phyloP scores from a whole-genome alignment of 53 echinoderm and acorn worm species.

The Arbacia lixula region DNA sequence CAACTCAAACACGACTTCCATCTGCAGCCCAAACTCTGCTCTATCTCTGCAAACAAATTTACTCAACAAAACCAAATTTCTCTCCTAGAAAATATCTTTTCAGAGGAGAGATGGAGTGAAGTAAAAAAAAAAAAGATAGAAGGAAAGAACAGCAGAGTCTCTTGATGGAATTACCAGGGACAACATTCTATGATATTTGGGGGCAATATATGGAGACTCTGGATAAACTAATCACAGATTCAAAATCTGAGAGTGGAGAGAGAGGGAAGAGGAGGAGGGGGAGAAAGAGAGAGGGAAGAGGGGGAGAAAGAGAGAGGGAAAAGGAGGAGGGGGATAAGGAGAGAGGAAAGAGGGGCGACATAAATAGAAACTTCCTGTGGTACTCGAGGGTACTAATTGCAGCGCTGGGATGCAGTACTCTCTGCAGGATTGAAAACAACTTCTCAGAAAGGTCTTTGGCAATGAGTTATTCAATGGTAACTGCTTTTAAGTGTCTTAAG shows the following conservation, averaged over 20 bases:
- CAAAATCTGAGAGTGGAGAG: not conserved
- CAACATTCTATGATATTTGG: too few species aligned
- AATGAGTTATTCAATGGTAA: conserved; percentile 53
- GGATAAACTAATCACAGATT: conserved; percentile 19
- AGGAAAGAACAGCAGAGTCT: conserved; percentile 12
- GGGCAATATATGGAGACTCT: conserved; percentile 17
- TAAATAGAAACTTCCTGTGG: conserved; percentile 39
- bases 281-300: not conserved
- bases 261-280: not conserved
- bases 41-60: conserved; percentile 43
- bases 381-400: conserved; percentile 31
- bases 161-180: conserved; percentile 14
- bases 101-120: too few species aligned
- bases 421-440: conserved; percentile 32
- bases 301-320: not conserved
- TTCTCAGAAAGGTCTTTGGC: conserved; percentile 15
- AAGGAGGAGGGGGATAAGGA: not conserved
- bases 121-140: too few species aligned
- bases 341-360: conserved; percentile 24
- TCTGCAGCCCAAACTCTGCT: not conserved
- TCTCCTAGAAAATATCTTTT: conserved; percentile 13
- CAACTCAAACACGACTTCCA: conserved; percentile 10
- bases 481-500: conserved; percentile 50
- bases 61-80: not conserved
- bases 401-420: conserved; percentile 31